Evolutionary conservation across 2,113 vertebrate genomes (phyloP).

Genomic region (Eclectus roratus): DNA sequence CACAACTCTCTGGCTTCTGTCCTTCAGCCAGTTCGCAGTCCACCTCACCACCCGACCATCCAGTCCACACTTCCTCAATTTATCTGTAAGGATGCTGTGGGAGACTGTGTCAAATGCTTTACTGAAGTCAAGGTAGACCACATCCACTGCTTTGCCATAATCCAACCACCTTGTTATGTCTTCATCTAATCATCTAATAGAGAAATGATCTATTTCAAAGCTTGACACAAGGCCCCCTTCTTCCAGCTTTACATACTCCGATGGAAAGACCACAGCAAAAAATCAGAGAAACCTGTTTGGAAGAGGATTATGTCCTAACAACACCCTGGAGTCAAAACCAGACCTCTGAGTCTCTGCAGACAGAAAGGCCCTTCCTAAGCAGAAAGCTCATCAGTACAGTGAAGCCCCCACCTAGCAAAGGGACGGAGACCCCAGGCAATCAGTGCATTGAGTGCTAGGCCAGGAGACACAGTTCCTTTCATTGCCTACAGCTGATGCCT

Average conservation of each 20-base stretch:
- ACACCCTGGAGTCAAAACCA: neutral
- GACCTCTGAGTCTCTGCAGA: neutral
- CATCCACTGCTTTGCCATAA: no score
- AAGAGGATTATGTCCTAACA: neutral
- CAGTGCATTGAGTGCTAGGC: neutral
- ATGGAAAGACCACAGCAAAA: fast-evolving
- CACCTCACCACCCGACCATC: no score
- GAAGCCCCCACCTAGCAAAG: neutral
- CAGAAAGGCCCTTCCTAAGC: neutral
- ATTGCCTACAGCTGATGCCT: neutral
- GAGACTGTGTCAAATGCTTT: no score
- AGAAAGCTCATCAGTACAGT: neutral
- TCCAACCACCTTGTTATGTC: no score
- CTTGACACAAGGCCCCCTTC: neutral
- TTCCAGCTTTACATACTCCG: neutral
- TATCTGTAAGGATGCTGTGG: no score
- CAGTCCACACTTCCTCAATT: no score
- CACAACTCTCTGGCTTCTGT: no score
- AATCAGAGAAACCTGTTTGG: neutral
- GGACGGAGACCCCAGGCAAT: neutral
- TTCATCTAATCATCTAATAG: no score
- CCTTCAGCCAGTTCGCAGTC: no score
- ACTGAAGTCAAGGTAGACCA: no score
- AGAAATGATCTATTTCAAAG: neutral
- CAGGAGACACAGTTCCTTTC: neutral